phyloP scores from a whole-genome alignment of 53 echinoderm and acorn worm genomes.

The Arbacia lixula region DNA sequence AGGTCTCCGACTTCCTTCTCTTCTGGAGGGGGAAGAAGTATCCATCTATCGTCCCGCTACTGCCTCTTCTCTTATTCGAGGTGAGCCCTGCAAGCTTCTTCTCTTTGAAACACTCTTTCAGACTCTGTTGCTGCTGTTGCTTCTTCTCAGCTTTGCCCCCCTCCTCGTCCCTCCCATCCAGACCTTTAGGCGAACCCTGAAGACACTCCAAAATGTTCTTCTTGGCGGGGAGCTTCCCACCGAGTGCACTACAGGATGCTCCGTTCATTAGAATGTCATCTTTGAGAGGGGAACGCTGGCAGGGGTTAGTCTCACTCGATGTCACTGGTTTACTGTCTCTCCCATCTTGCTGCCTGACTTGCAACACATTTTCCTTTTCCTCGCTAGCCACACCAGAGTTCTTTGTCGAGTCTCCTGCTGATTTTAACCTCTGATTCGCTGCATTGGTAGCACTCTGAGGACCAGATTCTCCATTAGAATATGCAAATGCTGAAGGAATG shows the following conservation, averaged over 20 bases:
- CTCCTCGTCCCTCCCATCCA: background rate
- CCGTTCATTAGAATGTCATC: constrained; percentile 43
- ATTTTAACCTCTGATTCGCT: too few species aligned
- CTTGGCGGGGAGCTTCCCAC: background rate
- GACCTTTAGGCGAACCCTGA: background rate
- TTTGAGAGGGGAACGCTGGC: constrained; percentile 42
- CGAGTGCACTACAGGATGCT: background rate
- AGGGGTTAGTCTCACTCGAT: background rate
- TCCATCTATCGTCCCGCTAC: constrained; percentile 14
- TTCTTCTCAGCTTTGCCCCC: constrained; percentile 6
- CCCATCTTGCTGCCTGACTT: too few species aligned
- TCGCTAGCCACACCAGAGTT: too few species aligned
- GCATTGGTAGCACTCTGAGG: too few species aligned
- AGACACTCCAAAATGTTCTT: constrained; percentile 7
- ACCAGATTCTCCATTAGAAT: too few species aligned
- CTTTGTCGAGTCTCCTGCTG: too few species aligned
- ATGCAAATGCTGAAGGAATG: too few species aligned
- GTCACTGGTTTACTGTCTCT: too few species aligned
- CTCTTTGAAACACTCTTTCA: constrained; percentile 33
- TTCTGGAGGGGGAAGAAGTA: constrained; percentile 30
- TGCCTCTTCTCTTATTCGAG: constrained; percentile 1
- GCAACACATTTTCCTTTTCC: too few species aligned
- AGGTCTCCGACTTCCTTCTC: constrained; percentile 21
- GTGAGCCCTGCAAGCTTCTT: constrained; percentile 21
- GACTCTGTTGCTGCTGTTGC: constrained; percentile 34